Conservation (phyloP, 1,140 invertebrate genomes). For the Pogonomyrmex californicus region DNA sequence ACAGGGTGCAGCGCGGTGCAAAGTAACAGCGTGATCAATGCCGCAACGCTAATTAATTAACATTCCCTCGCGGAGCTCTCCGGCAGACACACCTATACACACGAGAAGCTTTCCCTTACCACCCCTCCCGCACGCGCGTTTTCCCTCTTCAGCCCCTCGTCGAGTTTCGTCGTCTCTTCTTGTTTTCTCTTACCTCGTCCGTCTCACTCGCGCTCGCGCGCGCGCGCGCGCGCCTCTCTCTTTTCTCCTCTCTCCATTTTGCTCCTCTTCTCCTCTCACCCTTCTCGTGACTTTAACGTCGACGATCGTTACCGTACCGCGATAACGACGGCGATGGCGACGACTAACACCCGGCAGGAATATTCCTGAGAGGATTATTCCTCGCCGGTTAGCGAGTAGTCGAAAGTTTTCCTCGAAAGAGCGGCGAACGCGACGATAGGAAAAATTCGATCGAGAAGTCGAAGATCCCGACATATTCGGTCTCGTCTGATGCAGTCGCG, state of each 20-base stretch:
- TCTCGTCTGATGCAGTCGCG: neutral
- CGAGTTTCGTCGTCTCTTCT: slow-evolving; percentile 38
- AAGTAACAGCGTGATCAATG: slow-evolving; percentile 78
- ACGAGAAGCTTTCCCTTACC: slow-evolving; percentile 44
- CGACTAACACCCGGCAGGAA: slow-evolving; percentile 71
- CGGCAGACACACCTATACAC: slow-evolving; percentile 75
- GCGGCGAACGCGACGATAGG: neutral
- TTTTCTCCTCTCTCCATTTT: neutral
- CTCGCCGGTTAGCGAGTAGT: slow-evolving; percentile 51
- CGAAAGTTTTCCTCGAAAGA: slow-evolving; percentile 48
- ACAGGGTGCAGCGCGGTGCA: slow-evolving; percentile 63
- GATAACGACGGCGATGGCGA: slow-evolving; percentile 71
- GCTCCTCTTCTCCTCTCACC: slow-evolving; percentile 13
- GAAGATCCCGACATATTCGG: slow-evolving; percentile 21
- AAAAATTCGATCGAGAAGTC: slow-evolving; percentile 30
- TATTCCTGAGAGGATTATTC: slow-evolving; percentile 75
- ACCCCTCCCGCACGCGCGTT: neutral
- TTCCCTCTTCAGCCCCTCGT: slow-evolving; percentile 24
- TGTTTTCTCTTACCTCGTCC: slow-evolving; percentile 33
- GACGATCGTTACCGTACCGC: slow-evolving; percentile 76
- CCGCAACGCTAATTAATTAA: slow-evolving; percentile 79
- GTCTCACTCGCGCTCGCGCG: slow-evolving; percentile 18
- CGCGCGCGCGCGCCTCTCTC: neutral
- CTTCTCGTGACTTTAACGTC: slow-evolving; percentile 70
- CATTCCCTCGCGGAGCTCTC: slow-evolving; percentile 75